Evolutionary conservation across 2,113 vertebrate genomes (phyloP), one percentile per base, ranked within the genome.

Genomic region (Tonatia bakeri): DNA sequence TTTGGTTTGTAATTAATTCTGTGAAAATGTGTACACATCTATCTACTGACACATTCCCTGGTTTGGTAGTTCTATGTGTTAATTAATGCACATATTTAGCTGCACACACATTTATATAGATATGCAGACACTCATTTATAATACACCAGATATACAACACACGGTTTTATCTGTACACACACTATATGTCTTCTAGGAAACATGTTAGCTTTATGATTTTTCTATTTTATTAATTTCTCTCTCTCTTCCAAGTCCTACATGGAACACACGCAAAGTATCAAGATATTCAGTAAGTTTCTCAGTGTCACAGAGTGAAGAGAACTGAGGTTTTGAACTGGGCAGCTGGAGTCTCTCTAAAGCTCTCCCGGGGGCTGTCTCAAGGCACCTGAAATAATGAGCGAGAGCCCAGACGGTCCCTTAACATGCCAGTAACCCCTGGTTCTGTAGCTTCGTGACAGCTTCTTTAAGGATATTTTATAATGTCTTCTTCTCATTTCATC

Each of bases 231-330:
- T 72, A 50, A 72, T 86, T 81, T 83, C 20, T 79, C 65, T 76
- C 26, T 86, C 4, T 89, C 59, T 94, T 93, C 54, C n/a, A 92
- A 96, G 90, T 85, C 15, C 72, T 97, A 92, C 47, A 64, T 56
- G 12, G 40, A 87, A 85, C 90, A 61, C 47, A 65, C 33, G 87
- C 73, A 92, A 64, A 81, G 65, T 80, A 92, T 40, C 38, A 88
- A 89, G 47, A 69, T 43, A 88, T 4, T 75, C 12, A 70, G 12
- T 20, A 90, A 12, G 17, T 56, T 94, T 75, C 67, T 93, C 47
- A 61, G 54, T 45, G 87, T 87, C 64, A 45, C 1, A 54, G 61
- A 67, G 54, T 26, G 77, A 77, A 67, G 50, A 85, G 43, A 76
- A 67, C 31, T 28, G 16, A n/a, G 24, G 24, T 38, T 24, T 61